phyloP scores from a whole-genome alignment of 2,888 invertebrate genomes.

The Drosophila barbarae region DNA sequence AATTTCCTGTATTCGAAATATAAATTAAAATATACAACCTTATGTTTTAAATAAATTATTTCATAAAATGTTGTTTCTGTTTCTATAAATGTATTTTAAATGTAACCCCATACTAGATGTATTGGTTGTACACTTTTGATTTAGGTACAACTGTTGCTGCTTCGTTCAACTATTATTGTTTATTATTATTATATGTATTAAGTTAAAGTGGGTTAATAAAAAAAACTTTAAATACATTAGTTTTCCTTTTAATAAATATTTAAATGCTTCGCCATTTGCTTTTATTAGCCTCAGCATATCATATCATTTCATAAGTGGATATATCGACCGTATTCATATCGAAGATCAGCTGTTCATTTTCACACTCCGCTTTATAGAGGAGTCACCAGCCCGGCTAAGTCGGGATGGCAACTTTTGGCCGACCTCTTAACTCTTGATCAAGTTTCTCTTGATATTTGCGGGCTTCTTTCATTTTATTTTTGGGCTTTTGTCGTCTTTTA shows the following conservation, averaged over 20 bases:
- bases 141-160: not conserved
- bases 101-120: not conserved
- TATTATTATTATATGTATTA: not conserved
- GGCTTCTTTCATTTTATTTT: slow-evolving; percentile 50
- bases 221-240: not conserved
- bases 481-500: slow-evolving; percentile 20
- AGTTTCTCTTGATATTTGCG: slow-evolving; percentile 59
- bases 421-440: slow-evolving; percentile 63
- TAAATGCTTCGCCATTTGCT: too few species aligned
- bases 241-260: not conserved
- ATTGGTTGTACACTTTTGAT: not conserved
- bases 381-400: slow-evolving; percentile 46
- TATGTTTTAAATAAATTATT: too few species aligned
- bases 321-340: slow-evolving; percentile 10
- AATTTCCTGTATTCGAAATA: not conserved
- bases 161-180: not conserved
- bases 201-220: not conserved
- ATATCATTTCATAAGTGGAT: slow-evolving; percentile 1
- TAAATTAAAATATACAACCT: too few species aligned
- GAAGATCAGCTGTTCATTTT: slow-evolving; percentile 39
- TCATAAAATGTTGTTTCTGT: too few species aligned
- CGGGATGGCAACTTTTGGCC: slow-evolving; percentile 39
- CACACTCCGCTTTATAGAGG: slow-evolving; percentile 48
- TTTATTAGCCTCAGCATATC: not conserved
- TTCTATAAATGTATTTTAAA: not conserved